Conservation (phyloP, 1,140 invertebrate genomes). For the Elysia chlorotica region DNA sequence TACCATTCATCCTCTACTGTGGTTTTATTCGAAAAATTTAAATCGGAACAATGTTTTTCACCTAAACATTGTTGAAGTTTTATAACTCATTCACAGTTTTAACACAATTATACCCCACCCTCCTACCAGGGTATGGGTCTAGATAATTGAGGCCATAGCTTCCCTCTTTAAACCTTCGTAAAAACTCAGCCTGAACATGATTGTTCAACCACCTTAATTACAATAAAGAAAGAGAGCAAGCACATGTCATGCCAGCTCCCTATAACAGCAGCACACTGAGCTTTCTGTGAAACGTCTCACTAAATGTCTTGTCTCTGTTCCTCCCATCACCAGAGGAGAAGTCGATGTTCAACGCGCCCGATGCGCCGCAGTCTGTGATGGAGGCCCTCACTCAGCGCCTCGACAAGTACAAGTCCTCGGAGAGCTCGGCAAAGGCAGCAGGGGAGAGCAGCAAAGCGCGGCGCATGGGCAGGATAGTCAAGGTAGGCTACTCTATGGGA, state of each 20-base stretch:
- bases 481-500: no score
- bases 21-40: no score
- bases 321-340: slow-evolving; percentile 54
- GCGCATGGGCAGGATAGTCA: slow-evolving; percentile 87
- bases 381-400: slow-evolving; percentile 85
- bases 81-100: no score
- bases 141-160: no score
- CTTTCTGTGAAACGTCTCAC: slow-evolving; percentile 1
- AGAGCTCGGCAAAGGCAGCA: slow-evolving; percentile 74
- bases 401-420: slow-evolving; percentile 73
- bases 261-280: no score
- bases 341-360: slow-evolving; percentile 50
- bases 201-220: not conserved
- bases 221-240: not conserved
- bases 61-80: no score
- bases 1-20: no score
- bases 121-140: no score
- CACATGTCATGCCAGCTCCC: not conserved
- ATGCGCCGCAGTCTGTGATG: slow-evolving; percentile 68
- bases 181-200: not conserved
- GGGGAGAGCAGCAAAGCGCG: slow-evolving; percentile 84
- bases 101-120: no score
- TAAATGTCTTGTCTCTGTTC: no score
- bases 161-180: no score
- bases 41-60: no score